These are phyloP conservation scores for Mus pahari DNA, from an alignment of 2,113 vertebrate species.

Conservation along the genomic window DNA sequence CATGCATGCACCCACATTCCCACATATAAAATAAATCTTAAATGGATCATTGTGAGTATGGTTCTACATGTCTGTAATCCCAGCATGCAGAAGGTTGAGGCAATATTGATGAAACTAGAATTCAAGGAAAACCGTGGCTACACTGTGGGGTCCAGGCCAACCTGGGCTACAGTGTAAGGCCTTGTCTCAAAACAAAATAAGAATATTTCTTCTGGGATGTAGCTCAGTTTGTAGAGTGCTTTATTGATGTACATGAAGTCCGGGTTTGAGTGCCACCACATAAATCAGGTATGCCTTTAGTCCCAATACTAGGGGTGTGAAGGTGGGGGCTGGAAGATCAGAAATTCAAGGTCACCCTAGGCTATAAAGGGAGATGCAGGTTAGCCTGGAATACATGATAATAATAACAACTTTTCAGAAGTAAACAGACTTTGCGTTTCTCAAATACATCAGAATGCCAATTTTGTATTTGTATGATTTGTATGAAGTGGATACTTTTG, in stretches of 20 bases:
- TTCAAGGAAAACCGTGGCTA: background rate
- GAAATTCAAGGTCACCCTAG: background rate
- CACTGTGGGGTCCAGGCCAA: background rate
- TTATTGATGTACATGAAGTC: background rate
- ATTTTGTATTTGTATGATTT: background rate
- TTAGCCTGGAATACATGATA: background rate
- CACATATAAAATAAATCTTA: background rate
- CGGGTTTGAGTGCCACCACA: background rate
- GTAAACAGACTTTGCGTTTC: too few species aligned
- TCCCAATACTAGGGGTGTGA: background rate
- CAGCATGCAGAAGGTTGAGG: background rate
- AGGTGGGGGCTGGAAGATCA: background rate
- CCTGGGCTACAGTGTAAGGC: background rate
- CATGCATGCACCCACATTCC: background rate
- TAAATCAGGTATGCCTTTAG: background rate
- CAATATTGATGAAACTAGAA: background rate
- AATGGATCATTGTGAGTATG: background rate
- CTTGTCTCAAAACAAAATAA: background rate
- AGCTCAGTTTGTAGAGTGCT: background rate
- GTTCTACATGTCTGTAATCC: background rate
- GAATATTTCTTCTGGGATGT: background rate
- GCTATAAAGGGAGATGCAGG: background rate
- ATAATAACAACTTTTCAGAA: too few species aligned
- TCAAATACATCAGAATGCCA: background rate
- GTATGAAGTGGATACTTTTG: constrained; percentile 11